phyloP scores from a whole-genome alignment of 2,888 invertebrate genomes.

The Noctua janthina region DNA sequence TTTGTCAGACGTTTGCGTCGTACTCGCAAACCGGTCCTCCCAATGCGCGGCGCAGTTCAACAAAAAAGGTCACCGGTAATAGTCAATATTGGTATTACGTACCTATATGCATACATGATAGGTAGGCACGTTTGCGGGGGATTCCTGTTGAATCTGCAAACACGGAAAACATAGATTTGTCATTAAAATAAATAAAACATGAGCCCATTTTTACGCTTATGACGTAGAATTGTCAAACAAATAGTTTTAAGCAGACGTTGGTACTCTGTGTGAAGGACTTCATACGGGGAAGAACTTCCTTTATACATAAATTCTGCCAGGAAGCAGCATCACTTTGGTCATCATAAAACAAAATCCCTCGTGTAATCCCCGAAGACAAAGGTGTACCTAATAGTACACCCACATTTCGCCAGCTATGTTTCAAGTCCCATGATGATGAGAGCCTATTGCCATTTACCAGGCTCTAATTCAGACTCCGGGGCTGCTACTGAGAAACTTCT shows the following conservation, averaged over 20 bases:
- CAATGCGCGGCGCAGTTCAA: neutral
- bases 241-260: neutral
- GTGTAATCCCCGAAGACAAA: no score
- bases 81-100: neutral
- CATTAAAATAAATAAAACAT: neutral
- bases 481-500: no score
- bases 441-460: no score
- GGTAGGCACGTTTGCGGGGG: neutral
- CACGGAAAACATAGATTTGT: neutral
- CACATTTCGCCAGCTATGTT: no score
- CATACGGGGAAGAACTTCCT: neutral
- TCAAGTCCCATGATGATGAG: no score
- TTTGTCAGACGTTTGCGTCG: neutral
- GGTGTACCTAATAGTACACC: no score
- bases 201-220: neutral
- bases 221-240: neutral
- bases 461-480: no score
- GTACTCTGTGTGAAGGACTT: neutral
- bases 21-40: no score
- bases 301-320: neutral
- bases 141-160: neutral
- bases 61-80: neutral
- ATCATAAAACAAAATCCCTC: no score
- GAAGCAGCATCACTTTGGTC: neutral
- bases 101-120: neutral